Evolutionary conservation across 2,888 invertebrate species (phyloP), one percentile per base, ranked within the genome.

Genomic region (Autographa pulchrina): DNA sequence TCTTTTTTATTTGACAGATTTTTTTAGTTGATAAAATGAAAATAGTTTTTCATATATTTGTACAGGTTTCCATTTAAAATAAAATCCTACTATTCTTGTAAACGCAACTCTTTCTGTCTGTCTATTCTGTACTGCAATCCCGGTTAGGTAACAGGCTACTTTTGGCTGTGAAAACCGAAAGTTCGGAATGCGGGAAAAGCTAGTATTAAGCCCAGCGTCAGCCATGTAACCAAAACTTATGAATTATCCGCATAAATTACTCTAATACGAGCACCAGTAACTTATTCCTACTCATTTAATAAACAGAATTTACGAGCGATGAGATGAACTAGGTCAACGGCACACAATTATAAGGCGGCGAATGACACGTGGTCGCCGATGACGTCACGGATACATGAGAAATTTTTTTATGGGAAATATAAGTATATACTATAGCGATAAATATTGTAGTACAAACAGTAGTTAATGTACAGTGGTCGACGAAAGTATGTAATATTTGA

Each of bases 321-420:
- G 31, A 58, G 32, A 65, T 38, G 25, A 78, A 65, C 59, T 69
- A 32, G 78, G 78, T 68, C 75, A 78, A 31, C 31, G 59, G 62
- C 65, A 78, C 61, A 66, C 62, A 25, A 31, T 65, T 65, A 58
- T n/a, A 43, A 43, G 31, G 35, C 16, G 59, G 43, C 38, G 58
- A 20, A 13, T 43, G 35, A 18, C 25, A 62, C 62, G 38, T 41
- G 14, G 32, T 20, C 20, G 38, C 63, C 31, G 11, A 25, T 75
- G 43, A 65, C 43, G 58, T 52, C 64, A 62, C n/a, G 14, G 8
- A 2, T 56, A 56, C 4, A 31, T 48, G 5, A 13, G 20, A 13
- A 9, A 14, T 9, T 56, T 9, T 56, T 20, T 5, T 25, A 35
- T 54, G 54, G 25, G 56, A 8, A 38, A 38, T 7, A 6, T 48